phyloP scores from a whole-genome alignment of 2,797 vertebrate species.

The Acrossocheilus wenchowensis region DNA sequence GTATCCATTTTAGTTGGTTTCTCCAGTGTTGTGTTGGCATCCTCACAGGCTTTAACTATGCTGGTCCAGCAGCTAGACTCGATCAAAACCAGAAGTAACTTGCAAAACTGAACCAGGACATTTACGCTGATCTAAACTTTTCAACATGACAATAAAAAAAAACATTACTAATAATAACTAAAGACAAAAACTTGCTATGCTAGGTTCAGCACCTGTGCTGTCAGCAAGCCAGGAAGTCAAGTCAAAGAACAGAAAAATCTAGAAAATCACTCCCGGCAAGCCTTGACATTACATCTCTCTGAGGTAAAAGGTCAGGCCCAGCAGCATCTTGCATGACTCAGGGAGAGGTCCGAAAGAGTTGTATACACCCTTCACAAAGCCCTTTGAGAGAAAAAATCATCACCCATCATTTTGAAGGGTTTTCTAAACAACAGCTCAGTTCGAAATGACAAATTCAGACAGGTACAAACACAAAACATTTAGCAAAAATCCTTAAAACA shows the following conservation, averaged over 20 bases:
- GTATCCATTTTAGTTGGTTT: neutral
- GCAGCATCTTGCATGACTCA: constrained; percentile 7
- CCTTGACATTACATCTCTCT: constrained; percentile 29
- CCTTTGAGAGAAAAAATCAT: neutral
- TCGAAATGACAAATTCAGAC: constrained; percentile 26
- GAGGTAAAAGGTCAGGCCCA: constrained; percentile 32
- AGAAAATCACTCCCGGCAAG: neutral
- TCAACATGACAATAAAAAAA: neutral
- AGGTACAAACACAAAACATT: constrained; percentile 6
- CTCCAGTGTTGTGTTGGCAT: neutral
- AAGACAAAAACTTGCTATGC: neutral
- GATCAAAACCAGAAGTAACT: neutral
- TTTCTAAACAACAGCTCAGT: neutral
- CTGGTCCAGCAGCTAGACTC: neutral
- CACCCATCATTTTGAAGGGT: neutral
- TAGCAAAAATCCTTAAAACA: neutral
- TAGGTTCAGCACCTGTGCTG: constrained; percentile 18
- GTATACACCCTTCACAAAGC: neutral
- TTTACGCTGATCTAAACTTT: neutral
- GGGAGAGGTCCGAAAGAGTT: neutral
- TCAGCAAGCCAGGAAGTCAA: constrained; percentile 14
- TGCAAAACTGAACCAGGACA: neutral
- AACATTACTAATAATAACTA: neutral
- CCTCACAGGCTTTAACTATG: neutral
- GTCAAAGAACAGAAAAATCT: constrained; percentile 23